A percentile compares a stretch with the other conserved stretches of the same genome.
Evolutionary conservation across 2,113 vertebrate genomes (phyloP).

Genomic region (Neogobius melanostomus): DNA sequence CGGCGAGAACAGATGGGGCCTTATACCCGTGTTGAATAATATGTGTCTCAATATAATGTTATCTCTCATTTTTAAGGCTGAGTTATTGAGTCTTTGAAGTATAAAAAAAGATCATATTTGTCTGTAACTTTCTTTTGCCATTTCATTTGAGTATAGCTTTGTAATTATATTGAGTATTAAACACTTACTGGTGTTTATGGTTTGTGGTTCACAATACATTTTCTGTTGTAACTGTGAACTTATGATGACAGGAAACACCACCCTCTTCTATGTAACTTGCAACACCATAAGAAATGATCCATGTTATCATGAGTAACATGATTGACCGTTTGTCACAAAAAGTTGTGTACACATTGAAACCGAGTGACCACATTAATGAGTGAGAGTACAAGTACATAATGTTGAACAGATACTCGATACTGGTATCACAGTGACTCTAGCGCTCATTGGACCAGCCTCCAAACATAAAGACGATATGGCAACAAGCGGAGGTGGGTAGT

Average conservation of each 20-base stretch:
- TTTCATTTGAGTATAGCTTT: background rate
- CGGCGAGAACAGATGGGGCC: constrained; percentile 56
- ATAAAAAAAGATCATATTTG: background rate
- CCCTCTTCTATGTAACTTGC: background rate
- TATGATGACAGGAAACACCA: background rate
- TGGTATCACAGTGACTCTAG: too few species aligned
- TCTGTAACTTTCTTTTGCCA: background rate
- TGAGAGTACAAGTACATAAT: too few species aligned
- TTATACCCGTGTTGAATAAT: constrained; percentile 34
- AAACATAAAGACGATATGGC: too few species aligned
- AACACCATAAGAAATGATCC: background rate
- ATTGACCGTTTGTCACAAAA: too few species aligned
- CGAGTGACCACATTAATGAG: too few species aligned
- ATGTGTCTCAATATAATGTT: background rate
- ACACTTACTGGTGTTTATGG: background rate
- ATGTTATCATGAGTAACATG: background rate
- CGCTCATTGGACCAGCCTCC: too few species aligned
- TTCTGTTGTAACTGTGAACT: background rate
- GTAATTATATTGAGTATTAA: background rate
- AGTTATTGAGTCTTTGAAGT: too few species aligned
- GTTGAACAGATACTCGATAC: too few species aligned
- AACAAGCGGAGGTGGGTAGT: too few species aligned
- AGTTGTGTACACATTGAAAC: too few species aligned
- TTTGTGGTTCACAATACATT: background rate
- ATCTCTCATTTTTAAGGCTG: too few species aligned